phyloP scores from a whole-genome alignment of 2,113 vertebrate genomes.

The Synodontis membranacea region DNA sequence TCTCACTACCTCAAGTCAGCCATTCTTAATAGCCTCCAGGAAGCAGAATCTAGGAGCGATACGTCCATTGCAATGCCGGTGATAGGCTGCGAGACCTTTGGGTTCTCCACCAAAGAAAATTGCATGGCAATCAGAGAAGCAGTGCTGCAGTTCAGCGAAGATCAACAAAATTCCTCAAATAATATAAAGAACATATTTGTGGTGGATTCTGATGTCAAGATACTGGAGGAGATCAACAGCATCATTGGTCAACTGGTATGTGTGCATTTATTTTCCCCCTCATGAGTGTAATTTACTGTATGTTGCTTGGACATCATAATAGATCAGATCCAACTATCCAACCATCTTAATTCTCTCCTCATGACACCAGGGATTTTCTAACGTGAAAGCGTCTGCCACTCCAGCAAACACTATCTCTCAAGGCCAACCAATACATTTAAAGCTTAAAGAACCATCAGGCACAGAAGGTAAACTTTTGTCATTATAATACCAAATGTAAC shows the following conservation, averaged over 20 bases:
- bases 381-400: background rate
- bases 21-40: constrained; percentile 38
- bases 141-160: constrained; percentile 40
- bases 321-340: background rate
- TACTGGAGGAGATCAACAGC: constrained; percentile 50
- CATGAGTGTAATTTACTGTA: background rate
- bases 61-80: constrained; percentile 52
- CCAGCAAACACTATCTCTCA: background rate
- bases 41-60: constrained; percentile 39
- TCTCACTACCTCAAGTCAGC: constrained; percentile 27
- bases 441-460: background rate
- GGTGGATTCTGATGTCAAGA: constrained; percentile 47
- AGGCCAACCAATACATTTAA: background rate
- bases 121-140: constrained; percentile 45
- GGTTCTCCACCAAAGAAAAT: constrained; percentile 52
- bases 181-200: constrained; percentile 52
- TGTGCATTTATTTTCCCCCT: background rate
- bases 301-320: background rate
- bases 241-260: constrained; percentile 47
- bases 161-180: background rate
- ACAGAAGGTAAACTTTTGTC: constrained; percentile 33
- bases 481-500: background rate
- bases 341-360: background rate
- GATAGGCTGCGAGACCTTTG: constrained; percentile 44
- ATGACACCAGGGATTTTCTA: constrained; percentile 44